Evolutionary conservation across 2,113 vertebrate species (phyloP).

Genomic region (Actinemys pallida): DNA sequence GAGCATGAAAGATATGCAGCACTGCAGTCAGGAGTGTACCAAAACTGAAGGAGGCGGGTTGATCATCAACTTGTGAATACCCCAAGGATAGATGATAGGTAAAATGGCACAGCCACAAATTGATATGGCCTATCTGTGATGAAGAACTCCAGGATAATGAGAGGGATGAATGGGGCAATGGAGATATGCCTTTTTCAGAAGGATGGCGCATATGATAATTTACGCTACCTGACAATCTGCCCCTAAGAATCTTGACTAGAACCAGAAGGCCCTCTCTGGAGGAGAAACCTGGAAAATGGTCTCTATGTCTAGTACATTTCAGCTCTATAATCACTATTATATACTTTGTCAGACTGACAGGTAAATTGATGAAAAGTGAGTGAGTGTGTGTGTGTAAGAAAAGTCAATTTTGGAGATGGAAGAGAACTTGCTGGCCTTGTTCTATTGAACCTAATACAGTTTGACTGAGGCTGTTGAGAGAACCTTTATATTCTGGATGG

Average conservation of each 20-base stretch:
- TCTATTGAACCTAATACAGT: not conserved
- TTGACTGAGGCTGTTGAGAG: not conserved
- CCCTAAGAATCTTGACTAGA: not conserved
- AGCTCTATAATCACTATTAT: not conserved
- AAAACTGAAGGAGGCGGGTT: not conserved
- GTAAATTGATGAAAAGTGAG: not conserved
- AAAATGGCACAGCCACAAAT: not conserved
- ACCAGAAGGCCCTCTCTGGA: not conserved
- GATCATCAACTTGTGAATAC: not conserved
- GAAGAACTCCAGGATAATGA: not conserved
- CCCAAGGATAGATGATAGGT: not conserved
- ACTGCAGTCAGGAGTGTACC: not conserved
- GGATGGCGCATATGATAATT: not conserved
- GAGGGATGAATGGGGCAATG: not conserved
- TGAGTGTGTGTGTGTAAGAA: too few species aligned
- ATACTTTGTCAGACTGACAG: not conserved
- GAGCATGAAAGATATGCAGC: not conserved
- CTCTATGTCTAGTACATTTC: not conserved
- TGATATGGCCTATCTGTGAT: not conserved
- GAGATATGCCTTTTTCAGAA: not conserved
- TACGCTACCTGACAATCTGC: rapidly evolving
- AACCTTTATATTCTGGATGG: not conserved
- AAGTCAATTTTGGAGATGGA: too few species aligned
- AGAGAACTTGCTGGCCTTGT: not conserved
- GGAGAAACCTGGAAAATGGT: not conserved